Evolutionary conservation across 2,797 vertebrate genomes (phyloP).

Genomic region (Lindbergichthys nudifrons): DNA sequence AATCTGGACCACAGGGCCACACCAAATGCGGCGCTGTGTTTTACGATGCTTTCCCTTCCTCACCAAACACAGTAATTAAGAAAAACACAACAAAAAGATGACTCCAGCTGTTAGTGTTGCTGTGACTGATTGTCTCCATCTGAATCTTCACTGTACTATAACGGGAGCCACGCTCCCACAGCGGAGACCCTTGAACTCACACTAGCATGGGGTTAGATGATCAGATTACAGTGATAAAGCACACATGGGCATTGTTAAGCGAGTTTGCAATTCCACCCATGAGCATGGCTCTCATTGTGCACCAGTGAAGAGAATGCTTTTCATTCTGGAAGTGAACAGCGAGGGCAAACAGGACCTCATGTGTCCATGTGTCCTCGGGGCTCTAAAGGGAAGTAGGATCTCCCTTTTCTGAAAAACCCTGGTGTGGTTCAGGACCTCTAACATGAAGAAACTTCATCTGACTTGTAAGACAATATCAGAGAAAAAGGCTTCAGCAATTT

Average conservation of each 20-base stretch:
- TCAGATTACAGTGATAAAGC: conserved; percentile 76
- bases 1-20: conserved; percentile 28
- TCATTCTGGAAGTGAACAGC: conserved; percentile 59
- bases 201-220: conserved; percentile 68
- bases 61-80: conserved; percentile 23
- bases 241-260: conserved; percentile 73
- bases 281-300: conserved; percentile 73
- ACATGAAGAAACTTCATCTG: conserved; percentile 76
- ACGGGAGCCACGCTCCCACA: conserved; percentile 66
- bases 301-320: conserved; percentile 60
- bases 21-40: conserved; percentile 22
- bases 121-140: conserved; percentile 52
- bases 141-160: conserved; percentile 56
- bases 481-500: conserved; percentile 61
- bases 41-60: conserved; percentile 10
- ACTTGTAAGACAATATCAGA: conserved; percentile 68
- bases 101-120: conserved; percentile 44
- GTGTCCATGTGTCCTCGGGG: conserved; percentile 70
- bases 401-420: conserved; percentile 69
- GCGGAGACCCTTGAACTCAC: conserved; percentile 69
- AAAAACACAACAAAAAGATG: conserved; percentile 34
- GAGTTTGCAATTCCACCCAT: conserved; percentile 65
- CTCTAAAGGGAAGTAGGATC: conserved; percentile 68
- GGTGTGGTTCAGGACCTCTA: conserved; percentile 62
- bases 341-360: conserved; percentile 70